Evolutionary conservation across 2,888 invertebrate genomes (phyloP).

Genomic region (Hyalella azteca): DNA sequence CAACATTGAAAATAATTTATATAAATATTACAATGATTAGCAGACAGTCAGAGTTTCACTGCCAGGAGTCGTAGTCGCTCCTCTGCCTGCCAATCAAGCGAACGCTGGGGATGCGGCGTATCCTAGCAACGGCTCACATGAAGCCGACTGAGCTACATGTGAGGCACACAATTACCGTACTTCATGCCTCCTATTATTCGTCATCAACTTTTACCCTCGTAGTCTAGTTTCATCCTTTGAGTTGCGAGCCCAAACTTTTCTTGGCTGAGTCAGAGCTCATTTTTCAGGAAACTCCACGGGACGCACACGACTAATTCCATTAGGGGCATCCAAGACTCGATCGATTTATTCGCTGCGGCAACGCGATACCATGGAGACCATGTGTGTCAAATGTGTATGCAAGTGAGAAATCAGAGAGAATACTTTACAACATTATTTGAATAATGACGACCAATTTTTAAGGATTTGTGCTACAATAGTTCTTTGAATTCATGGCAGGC

Average conservation of each 20-base stretch:
- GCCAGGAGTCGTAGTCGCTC: no score
- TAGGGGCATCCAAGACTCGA: not conserved
- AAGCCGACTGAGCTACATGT: not conserved
- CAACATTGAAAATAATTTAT: no score
- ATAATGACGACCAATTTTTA: no score
- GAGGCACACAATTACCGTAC: no score
- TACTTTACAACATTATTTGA: no score
- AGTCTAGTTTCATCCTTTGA: not conserved
- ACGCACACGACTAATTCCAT: not conserved
- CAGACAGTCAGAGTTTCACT: no score
- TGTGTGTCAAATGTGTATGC: no score
- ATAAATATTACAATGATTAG: no score
- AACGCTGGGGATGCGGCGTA: not conserved
- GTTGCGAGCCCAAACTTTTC: not conserved
- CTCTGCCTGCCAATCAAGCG: not conserved
- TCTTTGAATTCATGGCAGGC: no score
- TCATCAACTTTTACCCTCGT: not conserved
- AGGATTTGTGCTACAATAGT: no score
- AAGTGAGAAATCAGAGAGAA: no score
- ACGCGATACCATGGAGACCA: no score
- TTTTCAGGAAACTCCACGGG: not conserved
- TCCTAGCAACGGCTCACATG: not conserved
- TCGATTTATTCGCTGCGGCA: not conserved
- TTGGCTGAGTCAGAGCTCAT: slow-evolving; percentile 1
- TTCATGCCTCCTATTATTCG: not conserved